Conservation (phyloP, 64 coral and sea anemone species). For the Anthopleura sola region DNA sequence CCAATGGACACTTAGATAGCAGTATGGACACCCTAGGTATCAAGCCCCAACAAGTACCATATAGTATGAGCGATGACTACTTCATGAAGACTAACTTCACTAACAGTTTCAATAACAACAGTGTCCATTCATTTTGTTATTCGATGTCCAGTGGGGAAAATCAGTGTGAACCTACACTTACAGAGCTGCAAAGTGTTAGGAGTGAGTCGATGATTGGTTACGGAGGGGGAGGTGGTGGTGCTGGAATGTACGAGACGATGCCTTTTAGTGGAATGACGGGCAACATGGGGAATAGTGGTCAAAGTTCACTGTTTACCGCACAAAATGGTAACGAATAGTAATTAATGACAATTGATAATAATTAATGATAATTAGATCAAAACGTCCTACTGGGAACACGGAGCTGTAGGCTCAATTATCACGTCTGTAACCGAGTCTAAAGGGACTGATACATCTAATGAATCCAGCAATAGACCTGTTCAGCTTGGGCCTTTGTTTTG, state of each 20-base stretch:
- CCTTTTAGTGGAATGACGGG: not conserved
- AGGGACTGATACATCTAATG: too few species aligned
- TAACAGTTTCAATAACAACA: not conserved
- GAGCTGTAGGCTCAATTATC: too few species aligned
- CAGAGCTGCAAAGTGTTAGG: not conserved
- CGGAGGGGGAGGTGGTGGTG: not conserved
- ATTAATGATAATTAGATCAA: too few species aligned
- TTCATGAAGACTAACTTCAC: slow-evolving; percentile 2
- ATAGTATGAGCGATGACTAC: not conserved
- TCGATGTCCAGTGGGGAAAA: not conserved
- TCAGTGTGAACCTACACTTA: not conserved
- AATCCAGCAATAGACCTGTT: too few species aligned
- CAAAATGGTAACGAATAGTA: not conserved
- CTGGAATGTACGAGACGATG: not conserved
- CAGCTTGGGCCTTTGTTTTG: too few species aligned
- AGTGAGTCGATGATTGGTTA: not conserved
- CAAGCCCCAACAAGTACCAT: not conserved
- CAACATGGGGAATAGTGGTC: slow-evolving; percentile 5
- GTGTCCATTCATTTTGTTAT: not conserved
- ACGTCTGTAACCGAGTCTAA: too few species aligned
- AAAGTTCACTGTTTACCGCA: not conserved
- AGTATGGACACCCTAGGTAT: not conserved
- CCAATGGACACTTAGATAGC: not conserved
- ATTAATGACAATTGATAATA: too few species aligned
- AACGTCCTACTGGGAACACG: too few species aligned